phyloP scores from a whole-genome alignment of 2,113 vertebrate genomes.

The Ammodytes dubius region DNA sequence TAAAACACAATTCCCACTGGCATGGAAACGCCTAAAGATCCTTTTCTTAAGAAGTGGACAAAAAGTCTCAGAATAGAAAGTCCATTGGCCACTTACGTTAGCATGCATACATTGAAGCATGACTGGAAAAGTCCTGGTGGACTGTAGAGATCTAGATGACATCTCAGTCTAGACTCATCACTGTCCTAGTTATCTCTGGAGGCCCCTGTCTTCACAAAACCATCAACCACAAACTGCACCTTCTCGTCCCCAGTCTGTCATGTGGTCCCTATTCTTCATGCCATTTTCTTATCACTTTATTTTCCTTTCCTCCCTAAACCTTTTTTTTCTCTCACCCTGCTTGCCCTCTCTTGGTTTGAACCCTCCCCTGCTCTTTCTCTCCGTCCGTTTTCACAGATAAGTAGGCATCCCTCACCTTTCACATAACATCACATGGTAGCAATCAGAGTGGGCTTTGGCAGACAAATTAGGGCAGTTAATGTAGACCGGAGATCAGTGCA shows the following conservation, averaged over 20 bases:
- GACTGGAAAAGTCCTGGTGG: conserved; percentile 23
- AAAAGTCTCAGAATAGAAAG: conserved; percentile 6
- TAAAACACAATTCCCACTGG: background rate
- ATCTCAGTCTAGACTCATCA: conserved; percentile 35
- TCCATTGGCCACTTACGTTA: background rate
- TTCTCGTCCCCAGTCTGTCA: conserved; percentile 33
- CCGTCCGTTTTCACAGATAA: conserved; percentile 75
- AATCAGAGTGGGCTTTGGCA: conserved; percentile 83
- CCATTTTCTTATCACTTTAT: conserved; percentile 55
- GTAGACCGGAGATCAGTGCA: conserved; percentile 79
- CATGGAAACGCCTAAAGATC: background rate
- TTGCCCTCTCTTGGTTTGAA: conserved; percentile 35
- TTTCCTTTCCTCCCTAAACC: conserved; percentile 44
- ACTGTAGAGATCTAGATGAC: conserved; percentile 36
- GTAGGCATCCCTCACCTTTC: conserved; percentile 82
- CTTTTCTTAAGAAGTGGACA: background rate
- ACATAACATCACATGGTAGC: conserved; percentile 81
- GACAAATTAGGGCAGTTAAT: conserved; percentile 86
- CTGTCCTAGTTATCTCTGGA: conserved; percentile 36
- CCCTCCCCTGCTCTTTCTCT: conserved; percentile 20
- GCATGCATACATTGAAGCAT: conserved; percentile 26
- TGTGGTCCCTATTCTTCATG: conserved; percentile 38
- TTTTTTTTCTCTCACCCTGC: conserved; percentile 30
- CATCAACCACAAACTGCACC: conserved; percentile 34
- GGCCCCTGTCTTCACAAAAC: conserved; percentile 21